Evolutionary conservation across 2,888 invertebrate genomes (phyloP).

Genomic region (Volucella zonaria): DNA sequence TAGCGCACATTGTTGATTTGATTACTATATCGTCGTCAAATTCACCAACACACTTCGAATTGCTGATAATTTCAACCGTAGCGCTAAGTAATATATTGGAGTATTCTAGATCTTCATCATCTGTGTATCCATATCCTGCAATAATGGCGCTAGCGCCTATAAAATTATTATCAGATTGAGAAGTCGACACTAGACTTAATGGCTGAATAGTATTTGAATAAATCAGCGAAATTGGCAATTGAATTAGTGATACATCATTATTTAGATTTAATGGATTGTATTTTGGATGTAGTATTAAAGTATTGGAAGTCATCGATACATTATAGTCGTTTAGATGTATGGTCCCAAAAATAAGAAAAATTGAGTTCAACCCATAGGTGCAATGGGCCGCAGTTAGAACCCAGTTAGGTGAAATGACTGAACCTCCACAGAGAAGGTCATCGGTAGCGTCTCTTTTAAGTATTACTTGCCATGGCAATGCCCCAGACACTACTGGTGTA

Average conservation of each 20-base stretch:
- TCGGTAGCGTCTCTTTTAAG: slow-evolving; percentile 78
- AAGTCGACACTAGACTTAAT: slow-evolving; percentile 76
- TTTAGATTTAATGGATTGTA: slow-evolving; percentile 77
- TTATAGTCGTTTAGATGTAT: slow-evolving; percentile 75
- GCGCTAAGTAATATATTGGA: slow-evolving; percentile 78
- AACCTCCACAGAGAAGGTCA: slow-evolving; percentile 80
- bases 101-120: slow-evolving; percentile 79
- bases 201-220: slow-evolving; percentile 77
- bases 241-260: slow-evolving; percentile 80
- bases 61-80: slow-evolving; percentile 78
- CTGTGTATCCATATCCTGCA: slow-evolving; percentile 79
- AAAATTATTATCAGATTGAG: slow-evolving; percentile 74
- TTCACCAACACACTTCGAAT: slow-evolving; percentile 75
- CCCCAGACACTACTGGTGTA: slow-evolving; percentile 75
- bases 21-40: slow-evolving; percentile 76
- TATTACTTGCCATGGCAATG: slow-evolving; percentile 81
- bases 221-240: slow-evolving; percentile 76
- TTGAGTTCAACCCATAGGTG: slow-evolving; percentile 75
- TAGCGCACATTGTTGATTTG: slow-evolving; percentile 78
- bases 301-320: slow-evolving; percentile 77
- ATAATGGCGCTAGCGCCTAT: slow-evolving; percentile 76
- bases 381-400: slow-evolving; percentile 82
- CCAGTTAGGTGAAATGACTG: slow-evolving; percentile 78
- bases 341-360: slow-evolving; percentile 78
- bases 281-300: slow-evolving; percentile 78